Conservation (phyloP, 2,113 vertebrate genomes). For the Aplodontia rufa region DNA sequence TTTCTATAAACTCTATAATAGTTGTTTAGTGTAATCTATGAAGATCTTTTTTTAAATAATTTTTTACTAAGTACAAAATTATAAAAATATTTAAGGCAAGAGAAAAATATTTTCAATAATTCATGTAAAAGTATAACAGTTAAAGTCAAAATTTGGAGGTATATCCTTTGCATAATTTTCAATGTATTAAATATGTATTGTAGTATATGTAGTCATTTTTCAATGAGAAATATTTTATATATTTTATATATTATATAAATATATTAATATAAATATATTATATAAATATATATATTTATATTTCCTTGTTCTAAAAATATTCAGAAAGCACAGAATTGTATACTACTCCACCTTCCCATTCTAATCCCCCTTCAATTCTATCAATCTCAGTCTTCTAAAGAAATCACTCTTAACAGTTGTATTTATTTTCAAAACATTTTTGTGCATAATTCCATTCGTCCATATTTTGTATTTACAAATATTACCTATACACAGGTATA, state of each 20-base stretch:
- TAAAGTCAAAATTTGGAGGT: background rate
- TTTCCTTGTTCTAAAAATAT: constrained; percentile 7
- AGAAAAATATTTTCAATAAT: background rate
- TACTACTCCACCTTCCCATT: background rate
- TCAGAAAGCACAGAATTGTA: background rate
- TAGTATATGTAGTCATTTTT: background rate
- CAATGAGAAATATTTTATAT: background rate
- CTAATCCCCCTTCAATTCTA: background rate
- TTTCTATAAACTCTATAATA: background rate
- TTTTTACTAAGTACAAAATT: background rate
- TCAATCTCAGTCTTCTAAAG: background rate
- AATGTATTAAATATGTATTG: background rate
- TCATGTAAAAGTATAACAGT: background rate
- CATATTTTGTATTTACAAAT: background rate
- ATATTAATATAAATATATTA: too few species aligned
- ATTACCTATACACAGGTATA: background rate
- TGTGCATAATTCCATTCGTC: background rate
- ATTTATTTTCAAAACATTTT: constrained; percentile 40
- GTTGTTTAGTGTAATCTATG: background rate
- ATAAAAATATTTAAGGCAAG: background rate
- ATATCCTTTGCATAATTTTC: background rate
- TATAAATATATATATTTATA: too few species aligned
- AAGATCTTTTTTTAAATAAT: constrained; percentile 11
- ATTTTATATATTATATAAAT: too few species aligned
- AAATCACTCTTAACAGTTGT: background rate